Evolutionary conservation across 2,888 invertebrate species (phyloP).

Genomic region (Podotricha telesiphe): DNA sequence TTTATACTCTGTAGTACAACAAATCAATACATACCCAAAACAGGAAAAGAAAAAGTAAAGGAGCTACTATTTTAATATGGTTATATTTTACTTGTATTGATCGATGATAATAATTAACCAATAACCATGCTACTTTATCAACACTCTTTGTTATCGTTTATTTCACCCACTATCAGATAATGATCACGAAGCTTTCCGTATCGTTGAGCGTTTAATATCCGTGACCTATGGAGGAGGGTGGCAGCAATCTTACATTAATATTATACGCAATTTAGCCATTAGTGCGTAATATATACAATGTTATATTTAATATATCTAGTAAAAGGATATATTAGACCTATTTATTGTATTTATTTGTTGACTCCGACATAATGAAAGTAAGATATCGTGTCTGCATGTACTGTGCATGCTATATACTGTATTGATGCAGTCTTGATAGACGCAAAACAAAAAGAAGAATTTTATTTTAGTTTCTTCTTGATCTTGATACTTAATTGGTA

Average conservation of each 20-base stretch:
- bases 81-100: constrained; percentile 18
- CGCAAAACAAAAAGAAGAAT: too few species aligned
- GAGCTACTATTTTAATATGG: not conserved
- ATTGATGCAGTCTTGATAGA: too few species aligned
- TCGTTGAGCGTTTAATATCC: constrained; percentile 36
- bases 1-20: too few species aligned
- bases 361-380: too few species aligned
- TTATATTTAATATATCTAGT: not conserved
- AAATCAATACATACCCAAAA: too few species aligned
- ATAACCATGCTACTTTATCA: constrained; percentile 35
- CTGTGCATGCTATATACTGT: too few species aligned
- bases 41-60: not conserved
- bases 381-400: too few species aligned
- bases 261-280: constrained; percentile 17
- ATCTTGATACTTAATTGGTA: too few species aligned
- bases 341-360: not conserved
- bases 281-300: not conserved
- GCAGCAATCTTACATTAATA: constrained; percentile 26
- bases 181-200: constrained; percentile 38
- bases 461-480: too few species aligned
- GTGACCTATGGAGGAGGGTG: constrained; percentile 31
- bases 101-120: constrained; percentile 34
- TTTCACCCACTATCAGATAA: constrained; percentile 37
- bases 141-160: constrained; percentile 35
- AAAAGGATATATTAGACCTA: not conserved